Base-by-base conservation (phyloP, 2,888 invertebrate genomes). In the Cyclophora punctaria region DNA sequence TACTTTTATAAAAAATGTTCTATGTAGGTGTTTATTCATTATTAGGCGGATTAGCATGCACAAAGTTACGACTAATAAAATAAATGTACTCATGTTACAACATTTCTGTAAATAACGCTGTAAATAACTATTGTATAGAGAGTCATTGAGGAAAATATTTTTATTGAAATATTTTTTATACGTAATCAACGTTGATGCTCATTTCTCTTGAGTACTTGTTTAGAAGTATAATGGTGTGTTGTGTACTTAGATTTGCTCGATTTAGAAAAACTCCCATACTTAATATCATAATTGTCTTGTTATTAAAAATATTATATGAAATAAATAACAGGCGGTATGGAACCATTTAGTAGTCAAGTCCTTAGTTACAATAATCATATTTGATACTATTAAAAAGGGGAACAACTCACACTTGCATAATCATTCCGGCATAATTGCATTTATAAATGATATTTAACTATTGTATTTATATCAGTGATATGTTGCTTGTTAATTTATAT, bases 81-180 rank as follows among this genome's bases (percentile, higher is more conserved):
- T 51, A 52, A 58, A 55, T 52, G 42, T 49, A 45, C 7, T 45
- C 50, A 56, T 62, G 64, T 69, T 62, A 61, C 60, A 55, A 49
- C 42, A 33, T 41, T 50, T 61, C 48, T 80, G 80, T 82, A 83
- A 70, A 79, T 82, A 80, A 60, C 48, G 53, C 50, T 83, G 81
- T 84, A 84, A 71, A 83, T 83, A 80, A 65, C 65, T 71, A 75
- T 71, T 83, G 81, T 85, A 83, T 79, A 83, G 82, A 85, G 80
- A 84, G 73, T 68, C 58, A 50, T 51, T 65, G 61, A 65, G 66
- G 63, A 73, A 37, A 68, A 83, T 85, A 85, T 84, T 84, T 85
- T 84, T 82, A 75, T 78, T 71, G 62, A 75, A 72, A 71, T 84
- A 84, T 84, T 84, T 85, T 85, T 77, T 85, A 84, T 71, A 69